Base-by-base conservation (phyloP, 2,888 invertebrate genomes). In the Metalampra italica region DNA sequence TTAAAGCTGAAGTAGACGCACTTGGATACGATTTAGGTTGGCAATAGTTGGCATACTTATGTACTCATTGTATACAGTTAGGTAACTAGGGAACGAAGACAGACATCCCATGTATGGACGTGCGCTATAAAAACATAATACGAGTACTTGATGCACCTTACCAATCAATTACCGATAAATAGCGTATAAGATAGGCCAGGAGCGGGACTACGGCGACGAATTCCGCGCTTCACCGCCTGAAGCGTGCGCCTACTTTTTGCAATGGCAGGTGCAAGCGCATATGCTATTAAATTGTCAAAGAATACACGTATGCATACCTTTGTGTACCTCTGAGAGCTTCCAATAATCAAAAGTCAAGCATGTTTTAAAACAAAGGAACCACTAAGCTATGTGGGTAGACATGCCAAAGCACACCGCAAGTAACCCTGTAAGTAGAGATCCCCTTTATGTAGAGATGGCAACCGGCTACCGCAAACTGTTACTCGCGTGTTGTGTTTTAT, bases 251-350 rank as follows among this genome's bases (percentile, higher is more conserved):
- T 81, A 81, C 81, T 89, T 89, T 89, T 89, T 89, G 87, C 85
- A 83, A 59, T 54, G 78, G 85, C 88, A 89, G 88, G 88, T 89
- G 88, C 77, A 68, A 60, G 71, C 70, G 75, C 86, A 87, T 87
- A 85, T 87, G 89, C 86, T 86, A 86, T 89, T 88, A 88, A 87
- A 88, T 87, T 89, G 86, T 88, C 89, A 88, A 88, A 87, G 85
- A 77, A 71, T 72, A 77, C 78, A 78, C 71, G 71, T 78, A 78
- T 71, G 70, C 68, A 74, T 72, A 71, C 69, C 73, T 67, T 67
- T 71, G 64, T 73, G 65, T 65, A 60, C 67, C 69, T 71, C 72
- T 70, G 76, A 81, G 81, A 78, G 68, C 71, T 70, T 70, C 65
- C 71, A 82, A 79, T 78, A 80, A 82, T 82, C 83, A 80, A 82